Base-by-base conservation (phyloP, 1,140 invertebrate genomes). In the Lethrus apterus region DNA sequence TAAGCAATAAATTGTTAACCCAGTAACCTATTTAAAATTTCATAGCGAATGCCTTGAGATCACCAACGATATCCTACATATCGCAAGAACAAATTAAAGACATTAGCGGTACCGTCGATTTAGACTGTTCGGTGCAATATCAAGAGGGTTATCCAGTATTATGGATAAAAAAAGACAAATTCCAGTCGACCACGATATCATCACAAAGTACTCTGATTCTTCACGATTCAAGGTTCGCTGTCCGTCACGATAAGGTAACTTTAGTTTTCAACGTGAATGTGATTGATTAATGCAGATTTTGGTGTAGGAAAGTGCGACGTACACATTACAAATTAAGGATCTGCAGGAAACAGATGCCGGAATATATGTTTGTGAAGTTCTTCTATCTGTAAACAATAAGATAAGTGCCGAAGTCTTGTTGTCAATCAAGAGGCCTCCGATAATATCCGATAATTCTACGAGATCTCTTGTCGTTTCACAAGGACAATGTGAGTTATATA, bases 291-390 rank as follows among this genome's bases (percentile, higher is more conserved):
- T 41, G 14, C 34, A 18, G 15, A 11, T 4, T 15, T 9, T 24
- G 13, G 23, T 26, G 5, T 24, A 63, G 57, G 55, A 56, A 9
- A 66, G 64, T 55, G 64, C 62, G 14, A 65, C 64, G 0, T 66
- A 59, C 43, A 60, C 53, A 4, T 63, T 70, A 44, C 64, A 89
- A 80, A 85, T 94, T n/a, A 92, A 89, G 69, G 90, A 94, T 60
- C 89, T 94, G 40, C 90, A 94, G 74, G 91, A 95, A 68, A 92
- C 87, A 0, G 91, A 95, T 66, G 87, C 87, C 0, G 91, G 89
- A 15, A 78, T 75, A 54, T 94, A 94, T 64, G 79, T 84, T 43
- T 95, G 92, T 57, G 84, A 92, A 67, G 82, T 94, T 15, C 65
- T 91, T 4, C 83, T 91, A 42, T 81, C 84, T 0, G 63, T 86